Percentiles rank a stretch among this genome's conserved stretches.
These are phyloP conservation scores for Alcis repandata DNA, from an alignment of 2,888 invertebrate genomes.

Conservation along the genomic window DNA sequence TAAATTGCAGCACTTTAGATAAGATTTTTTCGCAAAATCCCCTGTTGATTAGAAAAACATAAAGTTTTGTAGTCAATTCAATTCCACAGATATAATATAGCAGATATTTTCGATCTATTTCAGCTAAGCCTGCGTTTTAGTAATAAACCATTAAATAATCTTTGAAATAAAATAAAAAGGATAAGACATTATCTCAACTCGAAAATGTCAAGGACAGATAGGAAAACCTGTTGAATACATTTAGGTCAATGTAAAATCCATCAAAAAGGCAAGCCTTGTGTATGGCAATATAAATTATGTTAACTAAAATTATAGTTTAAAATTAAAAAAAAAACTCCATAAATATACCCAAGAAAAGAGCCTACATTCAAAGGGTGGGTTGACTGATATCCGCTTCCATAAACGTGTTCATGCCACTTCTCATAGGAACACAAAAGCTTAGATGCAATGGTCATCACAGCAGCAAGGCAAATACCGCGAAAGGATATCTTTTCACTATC, in stretches of 20 bases:
- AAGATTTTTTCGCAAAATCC: slow-evolving; percentile 25
- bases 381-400: slow-evolving; percentile 6
- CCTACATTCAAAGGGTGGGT: neutral
- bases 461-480: slow-evolving; percentile 11
- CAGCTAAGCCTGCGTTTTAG: neutral
- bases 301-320: no score
- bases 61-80: neutral
- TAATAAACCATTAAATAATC: slow-evolving; percentile 1
- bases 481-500: slow-evolving; percentile 38
- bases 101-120: neutral
- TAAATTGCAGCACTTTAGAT: slow-evolving; percentile 39
- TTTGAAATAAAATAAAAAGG: slow-evolving; percentile 10
- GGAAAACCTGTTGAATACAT: slow-evolving; percentile 46
- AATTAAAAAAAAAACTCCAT: neutral
- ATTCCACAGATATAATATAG: no score
- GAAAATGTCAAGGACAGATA: slow-evolving; percentile 54
- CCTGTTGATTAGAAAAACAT: neutral
- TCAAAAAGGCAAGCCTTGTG: slow-evolving; percentile 28
- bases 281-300: neutral
- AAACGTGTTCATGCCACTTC: neutral
- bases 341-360: neutral
- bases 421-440: neutral
- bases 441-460: neutral
- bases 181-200: slow-evolving; percentile 24
- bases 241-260: slow-evolving; percentile 48